Conservation (phyloP, 2,113 vertebrate species). For the Protobothrops mucrosquamatus region DNA sequence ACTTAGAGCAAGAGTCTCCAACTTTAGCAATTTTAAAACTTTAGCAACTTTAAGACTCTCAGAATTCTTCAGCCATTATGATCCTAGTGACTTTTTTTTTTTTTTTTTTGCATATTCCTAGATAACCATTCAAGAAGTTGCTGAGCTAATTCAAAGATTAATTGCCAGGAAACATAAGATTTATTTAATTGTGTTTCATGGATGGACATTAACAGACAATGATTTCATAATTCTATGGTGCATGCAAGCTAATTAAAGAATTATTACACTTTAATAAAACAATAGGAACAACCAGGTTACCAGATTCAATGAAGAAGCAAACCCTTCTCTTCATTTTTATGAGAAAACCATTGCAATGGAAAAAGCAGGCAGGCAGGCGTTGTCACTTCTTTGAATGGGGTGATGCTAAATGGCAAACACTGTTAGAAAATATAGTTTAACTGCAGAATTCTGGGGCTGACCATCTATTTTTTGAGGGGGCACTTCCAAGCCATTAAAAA, state of each 20-base stretch:
- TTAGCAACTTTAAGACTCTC: neutral
- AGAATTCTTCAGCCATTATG: neutral
- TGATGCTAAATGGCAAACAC: neutral
- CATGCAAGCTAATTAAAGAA: slow-evolving; percentile 3
- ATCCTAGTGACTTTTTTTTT: neutral
- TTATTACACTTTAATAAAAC: slow-evolving; percentile 11
- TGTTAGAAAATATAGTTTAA: neutral
- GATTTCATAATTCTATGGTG: neutral
- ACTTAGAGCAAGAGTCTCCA: neutral
- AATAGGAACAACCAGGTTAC: neutral
- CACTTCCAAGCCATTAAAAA: neutral
- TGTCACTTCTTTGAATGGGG: neutral
- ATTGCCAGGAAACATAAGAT: slow-evolving; percentile 8
- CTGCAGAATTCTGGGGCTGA: neutral
- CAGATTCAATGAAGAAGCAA: neutral
- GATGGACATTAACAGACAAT: neutral
- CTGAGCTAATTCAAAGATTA: neutral
- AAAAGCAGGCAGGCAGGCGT: neutral
- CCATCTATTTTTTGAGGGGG: neutral
- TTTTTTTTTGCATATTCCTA: slow-evolving; percentile 9
- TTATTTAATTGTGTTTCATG: slow-evolving; percentile 18
- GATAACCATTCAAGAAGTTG: slow-evolving; percentile 23
- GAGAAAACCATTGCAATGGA: neutral
- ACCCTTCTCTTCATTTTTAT: neutral
- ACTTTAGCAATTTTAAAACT: neutral